Conservation (phyloP, 1,140 invertebrate genomes). For the Conopomorpha cramerella region DNA sequence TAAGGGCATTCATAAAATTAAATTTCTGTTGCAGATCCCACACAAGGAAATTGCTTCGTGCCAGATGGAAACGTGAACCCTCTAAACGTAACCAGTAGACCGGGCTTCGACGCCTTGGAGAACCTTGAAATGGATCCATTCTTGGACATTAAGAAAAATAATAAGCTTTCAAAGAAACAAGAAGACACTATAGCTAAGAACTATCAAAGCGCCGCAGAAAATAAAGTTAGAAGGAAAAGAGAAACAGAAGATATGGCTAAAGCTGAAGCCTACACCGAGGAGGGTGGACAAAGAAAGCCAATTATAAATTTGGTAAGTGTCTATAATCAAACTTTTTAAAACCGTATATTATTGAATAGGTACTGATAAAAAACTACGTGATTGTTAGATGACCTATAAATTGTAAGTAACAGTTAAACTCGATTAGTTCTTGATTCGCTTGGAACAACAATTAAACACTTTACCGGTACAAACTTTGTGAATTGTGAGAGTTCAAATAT, state of each 20-base stretch:
- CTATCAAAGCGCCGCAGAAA: constrained; percentile 20
- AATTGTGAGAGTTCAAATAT: no score
- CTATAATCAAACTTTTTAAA: background rate
- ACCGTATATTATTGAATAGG: no score
- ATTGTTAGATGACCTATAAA: no score
- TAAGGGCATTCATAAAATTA: no score
- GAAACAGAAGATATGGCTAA: constrained; percentile 76
- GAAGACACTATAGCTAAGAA: constrained; percentile 65
- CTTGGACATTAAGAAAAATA: constrained; percentile 26
- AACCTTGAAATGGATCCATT: constrained; percentile 45
- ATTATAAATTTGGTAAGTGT: constrained; percentile 75
- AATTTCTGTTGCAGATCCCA: constrained; percentile 55
- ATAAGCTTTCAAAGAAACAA: constrained; percentile 27
- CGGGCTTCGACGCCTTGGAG: constrained; percentile 50
- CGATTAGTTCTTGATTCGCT: no score
- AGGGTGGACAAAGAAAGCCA: constrained; percentile 71
- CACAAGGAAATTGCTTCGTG: constrained; percentile 68
- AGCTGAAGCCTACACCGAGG: constrained; percentile 71
- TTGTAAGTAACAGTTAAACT: no score
- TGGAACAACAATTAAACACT: no score
- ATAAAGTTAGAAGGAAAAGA: constrained; percentile 59
- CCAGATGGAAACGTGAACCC: constrained; percentile 70
- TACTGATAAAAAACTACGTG: no score
- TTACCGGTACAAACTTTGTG: no score
- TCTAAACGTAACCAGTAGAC: constrained; percentile 64